Conservation (phyloP, 1,140 invertebrate species). For the Holcopasites calliopsidis region DNA sequence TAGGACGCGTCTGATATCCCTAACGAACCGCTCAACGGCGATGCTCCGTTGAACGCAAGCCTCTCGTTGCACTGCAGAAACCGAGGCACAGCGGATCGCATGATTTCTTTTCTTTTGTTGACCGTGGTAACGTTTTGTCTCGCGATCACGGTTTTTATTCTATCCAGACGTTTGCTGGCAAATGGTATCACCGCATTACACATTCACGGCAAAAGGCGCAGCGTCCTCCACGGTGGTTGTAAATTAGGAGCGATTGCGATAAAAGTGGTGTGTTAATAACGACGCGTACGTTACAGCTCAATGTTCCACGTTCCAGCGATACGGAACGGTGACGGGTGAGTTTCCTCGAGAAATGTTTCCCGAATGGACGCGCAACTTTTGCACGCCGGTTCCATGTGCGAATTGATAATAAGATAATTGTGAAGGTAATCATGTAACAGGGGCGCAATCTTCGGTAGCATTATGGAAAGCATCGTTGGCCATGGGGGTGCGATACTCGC, state of each 20-base stretch:
- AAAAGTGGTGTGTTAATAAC: constrained; percentile 47
- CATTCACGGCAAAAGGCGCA: constrained; percentile 19
- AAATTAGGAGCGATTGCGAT: neutral
- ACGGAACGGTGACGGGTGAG: neutral
- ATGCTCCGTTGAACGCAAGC: too few species aligned
- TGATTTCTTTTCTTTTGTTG: too few species aligned
- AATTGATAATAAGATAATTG: too few species aligned
- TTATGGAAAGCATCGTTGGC: neutral
- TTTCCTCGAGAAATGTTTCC: constrained; percentile 9
- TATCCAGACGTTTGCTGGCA: neutral
- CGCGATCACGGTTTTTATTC: neutral
- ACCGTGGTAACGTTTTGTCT: neutral
- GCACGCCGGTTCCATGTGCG: neutral
- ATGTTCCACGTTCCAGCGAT: neutral
- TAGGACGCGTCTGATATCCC: too few species aligned
- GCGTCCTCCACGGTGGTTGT: constrained; percentile 29
- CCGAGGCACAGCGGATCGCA: too few species aligned
- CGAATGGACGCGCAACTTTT: neutral
- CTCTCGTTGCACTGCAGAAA: too few species aligned
- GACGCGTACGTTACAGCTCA: neutral
- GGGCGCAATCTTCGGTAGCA: too few species aligned
- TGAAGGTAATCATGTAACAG: too few species aligned
- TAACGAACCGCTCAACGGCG: too few species aligned
- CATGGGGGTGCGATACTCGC: neutral
- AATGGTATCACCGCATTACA: constrained; percentile 38